phyloP scores from a whole-genome alignment of 2,888 invertebrate species.

The Xestoiulus laeticollis region DNA sequence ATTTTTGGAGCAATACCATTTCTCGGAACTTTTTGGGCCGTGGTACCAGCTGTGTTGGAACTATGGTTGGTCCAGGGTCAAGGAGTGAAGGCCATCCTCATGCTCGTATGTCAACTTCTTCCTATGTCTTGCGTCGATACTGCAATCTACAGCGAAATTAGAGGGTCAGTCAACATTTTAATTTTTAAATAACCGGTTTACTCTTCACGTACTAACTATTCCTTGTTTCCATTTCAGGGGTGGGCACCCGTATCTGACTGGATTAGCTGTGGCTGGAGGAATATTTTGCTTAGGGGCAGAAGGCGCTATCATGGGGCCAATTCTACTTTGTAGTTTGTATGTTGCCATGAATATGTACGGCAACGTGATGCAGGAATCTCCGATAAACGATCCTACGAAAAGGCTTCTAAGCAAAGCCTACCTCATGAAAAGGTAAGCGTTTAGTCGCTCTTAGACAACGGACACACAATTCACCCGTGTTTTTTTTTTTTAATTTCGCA shows the following conservation, averaged over 20 bases:
- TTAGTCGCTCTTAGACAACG: neutral
- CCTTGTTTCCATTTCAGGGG: slow-evolving; percentile 69
- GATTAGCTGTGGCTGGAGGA: slow-evolving; percentile 96
- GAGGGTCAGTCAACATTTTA: slow-evolving; percentile 75
- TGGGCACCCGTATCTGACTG: slow-evolving; percentile 96
- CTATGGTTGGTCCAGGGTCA: slow-evolving; percentile 92
- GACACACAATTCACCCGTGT: neutral
- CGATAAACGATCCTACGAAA: slow-evolving; percentile 54
- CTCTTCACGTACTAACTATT: neutral
- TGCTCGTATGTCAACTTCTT: slow-evolving; percentile 85
- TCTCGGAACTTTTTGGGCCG: slow-evolving; percentile 94
- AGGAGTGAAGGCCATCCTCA: slow-evolving; percentile 79
- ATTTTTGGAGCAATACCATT: slow-evolving; percentile 95
- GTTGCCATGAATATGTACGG: slow-evolving; percentile 83
- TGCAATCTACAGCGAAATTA: slow-evolving; percentile 96
- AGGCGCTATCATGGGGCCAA: slow-evolving; percentile 96
- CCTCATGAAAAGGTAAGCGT: slow-evolving; percentile 51
- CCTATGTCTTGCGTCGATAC: slow-evolving; percentile 94
- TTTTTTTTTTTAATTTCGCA: neutral
- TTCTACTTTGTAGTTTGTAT: slow-evolving; percentile 92
- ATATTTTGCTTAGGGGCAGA: slow-evolving; percentile 97
- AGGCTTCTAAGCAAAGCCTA: slow-evolving; percentile 35
- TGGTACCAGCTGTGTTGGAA: slow-evolving; percentile 92
- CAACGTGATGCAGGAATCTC: slow-evolving; percentile 58
- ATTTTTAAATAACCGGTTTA: neutral